Base-by-base conservation (phyloP, 1,140 invertebrate genomes). In the Heliconius himera region DNA sequence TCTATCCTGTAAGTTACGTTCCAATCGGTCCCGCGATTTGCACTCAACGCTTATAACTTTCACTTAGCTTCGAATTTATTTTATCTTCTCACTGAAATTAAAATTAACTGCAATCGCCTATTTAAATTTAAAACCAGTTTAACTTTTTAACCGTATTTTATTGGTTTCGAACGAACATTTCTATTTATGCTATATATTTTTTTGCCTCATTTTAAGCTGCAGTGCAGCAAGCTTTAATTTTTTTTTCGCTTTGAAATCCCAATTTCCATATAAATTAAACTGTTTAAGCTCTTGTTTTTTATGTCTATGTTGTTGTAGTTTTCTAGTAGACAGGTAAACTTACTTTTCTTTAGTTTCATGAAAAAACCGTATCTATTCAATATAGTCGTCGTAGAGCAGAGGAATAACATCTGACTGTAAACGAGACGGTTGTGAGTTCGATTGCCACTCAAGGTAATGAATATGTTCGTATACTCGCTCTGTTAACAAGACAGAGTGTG, bases 41-140 rank as follows among this genome's bases (percentile, higher is more conserved):
- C 74, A 76, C 79, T 80, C 66, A 80, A 72, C 49, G 74, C 74
- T 76, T 80, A 80, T 80, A 80, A 80, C 74, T 80, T 76, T 80
- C 74, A 76, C 74, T 80, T 80, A 80, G 70, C 49, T 38, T 8
- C 46, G 70, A 76, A 76, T 76, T 80, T 80, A 80, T 80, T 80
- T 73, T 80, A 80, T 80, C 74, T 76, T 36, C 46, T 16, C 74
- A n/a, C 70, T 38, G 38, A 76, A 80, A 80, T 80, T 76, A 76
- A 80, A 80, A 80, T 80, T 73, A 80, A 80, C 66, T 76, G 60
- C 74, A 76, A 72, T 80, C 26, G 60, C 60, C 29, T 76, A 76
- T 36, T 60, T 80, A 80, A 80, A 80, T 80, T 76, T 75, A 54
- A 70, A 49, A 76, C 36, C 36, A 46, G 74, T 38, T 76, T 76